These are phyloP conservation scores for Nerophis ophidion DNA, from an alignment of 2,113 vertebrate species.

Conservation along the genomic window DNA sequence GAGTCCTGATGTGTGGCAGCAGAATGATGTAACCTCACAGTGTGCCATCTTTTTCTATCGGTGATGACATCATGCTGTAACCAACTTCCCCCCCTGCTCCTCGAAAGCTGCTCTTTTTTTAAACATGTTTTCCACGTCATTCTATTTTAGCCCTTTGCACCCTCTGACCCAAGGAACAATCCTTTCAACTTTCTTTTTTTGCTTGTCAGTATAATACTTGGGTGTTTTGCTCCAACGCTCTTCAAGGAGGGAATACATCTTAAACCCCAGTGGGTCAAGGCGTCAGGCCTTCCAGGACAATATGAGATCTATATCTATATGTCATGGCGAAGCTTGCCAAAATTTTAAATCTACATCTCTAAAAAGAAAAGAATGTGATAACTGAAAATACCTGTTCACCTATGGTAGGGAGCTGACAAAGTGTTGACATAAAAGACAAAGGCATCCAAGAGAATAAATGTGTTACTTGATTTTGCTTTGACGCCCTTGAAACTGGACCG, in stretches of 20 bases:
- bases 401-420: neutral
- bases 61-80: conserved; percentile 14
- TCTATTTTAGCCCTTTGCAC: neutral
- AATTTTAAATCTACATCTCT: conserved; percentile 23
- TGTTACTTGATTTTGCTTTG: too few species aligned
- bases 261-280: conserved; percentile 54
- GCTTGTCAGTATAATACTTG: conserved; percentile 41
- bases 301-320: conserved; percentile 57
- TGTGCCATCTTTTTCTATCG: neutral
- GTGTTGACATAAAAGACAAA: neutral
- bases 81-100: conserved; percentile 5
- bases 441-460: conserved; percentile 12
- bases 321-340: conserved; percentile 33
- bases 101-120: neutral
- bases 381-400: neutral
- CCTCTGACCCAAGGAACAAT: conserved; percentile 18
- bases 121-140: conserved; percentile 8
- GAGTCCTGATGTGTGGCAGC: conserved; percentile 4
- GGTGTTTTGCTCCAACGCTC: conserved; percentile 39
- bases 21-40: conserved; percentile 1
- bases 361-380: neutral
- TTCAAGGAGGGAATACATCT: conserved; percentile 45
- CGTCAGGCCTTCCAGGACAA: conserved; percentile 43
- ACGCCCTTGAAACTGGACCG: neutral
- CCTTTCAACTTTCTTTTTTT: conserved; percentile 39